These are phyloP conservation scores for Luehdorfia chinensis DNA, from an alignment of 1,140 invertebrate genomes.

Conservation along the genomic window DNA sequence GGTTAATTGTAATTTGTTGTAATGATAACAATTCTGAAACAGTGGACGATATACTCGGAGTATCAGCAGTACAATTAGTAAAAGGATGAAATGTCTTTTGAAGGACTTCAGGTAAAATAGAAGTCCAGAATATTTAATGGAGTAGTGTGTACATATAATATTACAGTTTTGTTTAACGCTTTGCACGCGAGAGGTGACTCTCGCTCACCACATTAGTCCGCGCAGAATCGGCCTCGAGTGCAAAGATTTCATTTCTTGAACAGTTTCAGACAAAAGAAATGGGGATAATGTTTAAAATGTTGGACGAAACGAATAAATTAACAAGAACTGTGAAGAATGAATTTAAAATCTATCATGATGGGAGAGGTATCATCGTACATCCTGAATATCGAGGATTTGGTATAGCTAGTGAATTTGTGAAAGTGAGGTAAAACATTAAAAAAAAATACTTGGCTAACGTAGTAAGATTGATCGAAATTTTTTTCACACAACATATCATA, in stretches of 20 bases:
- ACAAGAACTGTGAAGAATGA: not conserved
- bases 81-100: not conserved
- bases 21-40: slow-evolving; percentile 4
- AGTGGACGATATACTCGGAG: slow-evolving; percentile 17
- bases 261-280: slow-evolving; percentile 15
- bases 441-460: too few species aligned
- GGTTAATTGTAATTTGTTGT: slow-evolving; percentile 8
- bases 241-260: too few species aligned
- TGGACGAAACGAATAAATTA: slow-evolving; percentile 4
- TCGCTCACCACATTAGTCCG: too few species aligned
- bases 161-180: not conserved
- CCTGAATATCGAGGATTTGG: slow-evolving; percentile 22
- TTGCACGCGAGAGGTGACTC: too few species aligned
- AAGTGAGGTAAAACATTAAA: slow-evolving; percentile 13
- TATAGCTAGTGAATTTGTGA: slow-evolving; percentile 20
- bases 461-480: too few species aligned
- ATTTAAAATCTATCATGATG: slow-evolving; percentile 5
- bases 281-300: slow-evolving; percentile 7
- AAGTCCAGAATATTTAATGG: too few species aligned
- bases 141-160: too few species aligned
- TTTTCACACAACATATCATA: too few species aligned
- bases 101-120: not conserved
- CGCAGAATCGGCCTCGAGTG: too few species aligned
- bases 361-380: slow-evolving; percentile 19
- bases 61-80: slow-evolving; percentile 9